Evolutionary conservation across 2,888 invertebrate genomes (phyloP), one percentile per base, ranked within the genome.

Genomic region (Xestobium rufovillosum): DNA sequence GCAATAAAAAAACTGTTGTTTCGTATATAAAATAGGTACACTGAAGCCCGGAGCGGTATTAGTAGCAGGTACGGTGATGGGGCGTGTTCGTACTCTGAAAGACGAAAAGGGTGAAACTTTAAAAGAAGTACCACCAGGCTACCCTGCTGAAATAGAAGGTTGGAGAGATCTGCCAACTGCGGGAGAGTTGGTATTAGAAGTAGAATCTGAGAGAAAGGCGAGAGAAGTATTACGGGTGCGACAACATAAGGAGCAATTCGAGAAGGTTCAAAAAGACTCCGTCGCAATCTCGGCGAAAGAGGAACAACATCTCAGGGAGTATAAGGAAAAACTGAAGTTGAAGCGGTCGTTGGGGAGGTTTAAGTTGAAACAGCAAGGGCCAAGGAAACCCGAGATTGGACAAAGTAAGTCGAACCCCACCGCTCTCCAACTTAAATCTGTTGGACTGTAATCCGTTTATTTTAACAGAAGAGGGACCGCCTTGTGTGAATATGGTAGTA

Each of bases 151-250:
- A 58, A 79, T 95, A 32, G 73, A 85, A 31, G 97, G 97, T 3
- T 98, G 97, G 97, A 76, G 78, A 45, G 83, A 83, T 45, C 57
- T 96, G 45, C 97, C 97, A 0, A 61, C 79, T 0, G 88, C 94
- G 8, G 98, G 98, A 0, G 92, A 95, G 49, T 69, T 76, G 34
- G 80, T 96, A 19, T 64, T 92, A 3, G 83, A 96, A 69, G 90
- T 92, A 2, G 74, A 60, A 41, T 50, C 51, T 3, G 65, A 65
- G 46, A 57, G 52, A 39, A 48, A 45, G 31, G 66, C 63, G n/a
- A 51, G 55, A 38, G 51, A 51, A 23, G 63, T 61, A 8, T 49
- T 61, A 31, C 53, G 48, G 44, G 43, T 44, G 60, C 75, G 92
- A 1, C 68, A 77, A 51, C 63, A 65, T 9, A 69, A 76, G 50